Evolutionary conservation across 2,113 vertebrate species (phyloP), one percentile per base, ranked within the genome.

Genomic region (Cygnus atratus): DNA sequence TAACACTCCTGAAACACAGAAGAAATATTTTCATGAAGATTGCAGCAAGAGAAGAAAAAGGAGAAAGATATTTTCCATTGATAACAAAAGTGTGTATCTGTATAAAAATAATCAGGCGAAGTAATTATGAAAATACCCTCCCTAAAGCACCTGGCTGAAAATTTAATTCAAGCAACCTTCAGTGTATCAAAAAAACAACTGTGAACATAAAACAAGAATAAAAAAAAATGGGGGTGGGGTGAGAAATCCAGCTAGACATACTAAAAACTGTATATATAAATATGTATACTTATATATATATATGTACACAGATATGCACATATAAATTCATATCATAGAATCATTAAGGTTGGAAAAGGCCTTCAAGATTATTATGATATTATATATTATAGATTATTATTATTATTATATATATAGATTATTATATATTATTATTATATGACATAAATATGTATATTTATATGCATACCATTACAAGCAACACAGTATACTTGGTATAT

Each of bases 401-500:
- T n/a, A n/a, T n/a, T n/a, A n/a, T n/a, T n/a, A n/a, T n/a, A n/a
- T n/a, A n/a, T n/a, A n/a, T n/a, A n/a, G n/a, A n/a, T n/a, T n/a
- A n/a, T n/a, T n/a, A n/a, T n/a, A n/a, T n/a, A n/a, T n/a, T n/a
- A n/a, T n/a, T n/a, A n/a, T 39, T 39, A 39, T 39, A 39, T 39
- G 9, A 39, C 37, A 39, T 39, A 10, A 39, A 10, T 39, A 39
- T 43, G 43, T 58, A 33, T 58, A 59, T 17, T n/a, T 59, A 22
- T 21, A 75, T 6, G 3, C 7, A 33, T 41, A 20, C 21, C 41
- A 52, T 31, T 57, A 8, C 11, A 67, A 82, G 5, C 9, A 83
- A 35, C 39, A 35, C 1, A 24, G 13, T 16, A 35, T 9, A 3
- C 1, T 50, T 50, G 10, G 20, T 3, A 25, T 16, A 11, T 29